Evolutionary conservation across 2,797 vertebrate species (phyloP).

Genomic region (Typhlichthys eigenmanni): DNA sequence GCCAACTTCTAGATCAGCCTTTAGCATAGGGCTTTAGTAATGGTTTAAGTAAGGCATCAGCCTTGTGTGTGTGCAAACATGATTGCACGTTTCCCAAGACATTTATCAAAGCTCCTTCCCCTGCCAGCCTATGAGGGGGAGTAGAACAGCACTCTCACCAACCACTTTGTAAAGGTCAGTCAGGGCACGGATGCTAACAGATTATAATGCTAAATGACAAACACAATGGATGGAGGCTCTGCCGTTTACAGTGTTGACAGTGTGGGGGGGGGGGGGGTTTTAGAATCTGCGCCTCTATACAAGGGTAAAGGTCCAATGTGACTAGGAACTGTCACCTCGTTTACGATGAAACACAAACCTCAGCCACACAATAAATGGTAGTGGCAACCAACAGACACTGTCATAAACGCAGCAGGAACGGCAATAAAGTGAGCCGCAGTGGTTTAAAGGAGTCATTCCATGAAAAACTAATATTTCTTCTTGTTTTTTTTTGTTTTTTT

Average conservation of each 20-base stretch:
- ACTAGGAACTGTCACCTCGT: constrained; percentile 47
- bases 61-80: constrained; percentile 12
- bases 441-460: not conserved
- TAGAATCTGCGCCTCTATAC: constrained; percentile 1
- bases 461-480: too few relatives aligned
- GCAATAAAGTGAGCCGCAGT: not conserved
- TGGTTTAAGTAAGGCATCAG: not conserved
- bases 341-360: constrained; percentile 43
- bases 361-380: constrained; percentile 45
- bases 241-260: constrained; percentile 32
- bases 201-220: constrained; percentile 51
- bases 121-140: constrained; percentile 36
- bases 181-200: constrained; percentile 43
- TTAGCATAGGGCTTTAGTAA: not conserved
- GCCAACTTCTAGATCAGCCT: constrained; percentile 6
- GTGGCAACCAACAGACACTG: constrained; percentile 20
- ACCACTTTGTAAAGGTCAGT: constrained; percentile 55
- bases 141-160: constrained; percentile 32
- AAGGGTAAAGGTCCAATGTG: constrained; percentile 23
- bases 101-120: not conserved
- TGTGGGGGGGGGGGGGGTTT: not conserved
- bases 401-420: constrained; percentile 32
- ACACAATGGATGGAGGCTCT: constrained; percentile 23
- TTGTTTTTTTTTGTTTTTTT: too few relatives aligned
- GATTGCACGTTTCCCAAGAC: constrained; percentile 12